Conservation (phyloP, 2,888 invertebrate species). For the Drosophila dives region DNA sequence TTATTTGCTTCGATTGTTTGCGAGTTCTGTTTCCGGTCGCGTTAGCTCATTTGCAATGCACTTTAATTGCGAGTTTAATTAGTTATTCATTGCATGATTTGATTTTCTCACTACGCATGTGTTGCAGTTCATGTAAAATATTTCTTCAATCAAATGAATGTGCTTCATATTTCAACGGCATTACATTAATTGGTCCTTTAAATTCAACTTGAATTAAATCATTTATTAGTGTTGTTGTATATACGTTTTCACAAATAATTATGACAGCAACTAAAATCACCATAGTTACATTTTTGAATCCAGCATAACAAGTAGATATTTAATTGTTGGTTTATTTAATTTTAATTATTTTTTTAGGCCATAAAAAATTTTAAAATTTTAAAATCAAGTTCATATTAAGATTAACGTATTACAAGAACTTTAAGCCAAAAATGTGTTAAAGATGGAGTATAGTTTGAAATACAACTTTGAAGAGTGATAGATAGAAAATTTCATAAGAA, state of each 20-base stretch:
- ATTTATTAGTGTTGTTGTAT: background rate
- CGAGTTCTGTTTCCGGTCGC: constrained; percentile 21
- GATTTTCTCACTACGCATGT: constrained; percentile 26
- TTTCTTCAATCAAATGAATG: background rate
- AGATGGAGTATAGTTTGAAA: background rate
- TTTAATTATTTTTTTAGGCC: background rate
- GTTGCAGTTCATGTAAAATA: background rate
- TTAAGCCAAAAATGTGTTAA: background rate
- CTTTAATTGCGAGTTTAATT: constrained; percentile 46
- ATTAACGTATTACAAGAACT: too few species aligned
- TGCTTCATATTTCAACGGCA: constrained; percentile 9
- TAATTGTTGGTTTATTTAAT: background rate
- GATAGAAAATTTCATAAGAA: background rate
- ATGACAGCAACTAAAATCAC: background rate
- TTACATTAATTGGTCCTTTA: background rate
- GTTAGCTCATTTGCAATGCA: constrained; percentile 40
- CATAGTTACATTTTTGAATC: background rate
- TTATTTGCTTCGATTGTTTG: constrained; percentile 18
- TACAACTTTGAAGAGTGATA: background rate
- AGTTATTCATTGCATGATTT: constrained; percentile 43
- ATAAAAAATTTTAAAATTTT: background rate
- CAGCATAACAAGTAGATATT: background rate
- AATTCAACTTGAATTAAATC: background rate
- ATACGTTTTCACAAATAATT: background rate
- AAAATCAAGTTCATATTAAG: background rate